These are phyloP conservation scores for Strigamia crassipes DNA, from an alignment of 2,888 invertebrate species.

Conservation along the genomic window DNA sequence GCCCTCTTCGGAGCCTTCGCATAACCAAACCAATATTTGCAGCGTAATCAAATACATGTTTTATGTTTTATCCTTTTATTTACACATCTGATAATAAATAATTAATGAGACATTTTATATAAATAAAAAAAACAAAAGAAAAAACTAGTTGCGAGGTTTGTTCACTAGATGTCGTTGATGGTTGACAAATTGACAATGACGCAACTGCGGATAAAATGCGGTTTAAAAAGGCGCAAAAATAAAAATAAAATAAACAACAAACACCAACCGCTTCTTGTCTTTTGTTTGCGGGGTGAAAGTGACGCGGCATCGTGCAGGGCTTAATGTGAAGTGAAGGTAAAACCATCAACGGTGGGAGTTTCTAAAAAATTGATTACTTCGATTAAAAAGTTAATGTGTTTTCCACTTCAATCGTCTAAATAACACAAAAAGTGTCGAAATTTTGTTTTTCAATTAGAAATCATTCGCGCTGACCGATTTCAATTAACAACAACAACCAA, in stretches of 20 bases:
- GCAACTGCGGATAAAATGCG: constrained; percentile 18
- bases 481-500: neutral
- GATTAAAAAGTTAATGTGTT: neutral
- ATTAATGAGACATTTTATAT: neutral
- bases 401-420: neutral
- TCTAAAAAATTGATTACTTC: neutral
- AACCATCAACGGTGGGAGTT: neutral
- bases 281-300: neutral
- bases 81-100: neutral
- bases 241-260: neutral
- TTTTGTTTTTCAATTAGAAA: neutral
- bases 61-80: neutral
- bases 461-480: neutral
- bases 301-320: neutral
- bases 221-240: neutral
- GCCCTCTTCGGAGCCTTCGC: neutral
- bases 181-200: neutral
- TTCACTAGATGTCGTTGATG: neutral
- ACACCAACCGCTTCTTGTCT: neutral
- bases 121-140: no score
- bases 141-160: neutral
- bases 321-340: neutral
- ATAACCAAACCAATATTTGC: neutral
- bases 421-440: neutral
- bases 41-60: neutral